Base-by-base conservation (phyloP, 2,888 invertebrate species). In the Ganaspis brasiliensis region DNA sequence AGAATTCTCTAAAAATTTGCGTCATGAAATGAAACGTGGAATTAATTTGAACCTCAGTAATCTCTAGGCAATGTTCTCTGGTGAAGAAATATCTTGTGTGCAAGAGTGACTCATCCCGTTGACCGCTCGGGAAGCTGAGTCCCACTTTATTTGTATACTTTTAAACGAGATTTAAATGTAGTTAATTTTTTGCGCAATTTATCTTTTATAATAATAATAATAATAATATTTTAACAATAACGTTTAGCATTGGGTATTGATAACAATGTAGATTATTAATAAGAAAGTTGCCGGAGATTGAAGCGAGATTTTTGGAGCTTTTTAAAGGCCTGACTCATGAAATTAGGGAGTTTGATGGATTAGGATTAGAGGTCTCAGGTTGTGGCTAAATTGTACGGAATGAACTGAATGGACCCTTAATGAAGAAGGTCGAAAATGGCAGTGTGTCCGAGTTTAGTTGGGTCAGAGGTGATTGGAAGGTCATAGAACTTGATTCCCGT, bases 291-390 rank as follows among this genome's bases (percentile, higher is more conserved):
- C n/a, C n/a, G n/a, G n/a, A n/a, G n/a, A n/a, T 9, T 45, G 45
- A 45, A 2, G 12, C 1, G 6, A 45, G 24, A 37, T 67, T 45
- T 45, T 21, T n/a, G n/a, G 24, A 63, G 21, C 49, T 49, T 21
- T 49, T 24, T 1, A 45, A n/a, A 21, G 9, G n/a, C 9, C 12
- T 67, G 45, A 67, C 67, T 24, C 26, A 49, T 24, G 45, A 24
- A 45, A 21, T 21, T 21, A 24, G 14, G 67, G 24, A 67, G 40
- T 45, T n/a, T 67, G 67, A 26, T 67, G 67, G 67, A 67, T 67
- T 67, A 49, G 24, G 67, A 67, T 45, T 67, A 49, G 24, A 67
- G 24, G 67, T 67, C 67, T n/a, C 45, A 67, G 67, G 24, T 40
- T 24, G 45, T n/a, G 67, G n/a, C 45, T 67, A 49, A 67, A 67